Percentiles rank a stretch among this genome's conserved stretches.
phyloP scores from a whole-genome alignment of 2,797 vertebrate species.

The Rallus crepitans region DNA sequence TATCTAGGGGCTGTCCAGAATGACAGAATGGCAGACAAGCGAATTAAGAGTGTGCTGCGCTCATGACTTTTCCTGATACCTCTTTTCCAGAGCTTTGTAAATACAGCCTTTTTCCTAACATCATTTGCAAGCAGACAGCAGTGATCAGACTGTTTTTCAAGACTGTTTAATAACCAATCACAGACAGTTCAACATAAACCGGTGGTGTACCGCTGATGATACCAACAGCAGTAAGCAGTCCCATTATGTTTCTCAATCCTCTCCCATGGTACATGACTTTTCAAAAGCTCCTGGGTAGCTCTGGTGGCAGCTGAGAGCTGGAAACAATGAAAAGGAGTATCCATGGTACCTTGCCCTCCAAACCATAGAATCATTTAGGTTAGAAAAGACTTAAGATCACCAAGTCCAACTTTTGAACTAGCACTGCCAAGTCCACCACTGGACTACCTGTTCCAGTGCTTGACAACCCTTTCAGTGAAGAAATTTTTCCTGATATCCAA shows the following conservation, averaged over 20 bases:
- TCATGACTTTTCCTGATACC: neutral
- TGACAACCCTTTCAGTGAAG: too few species aligned
- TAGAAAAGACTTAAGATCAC: too few species aligned
- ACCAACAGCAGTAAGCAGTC: neutral
- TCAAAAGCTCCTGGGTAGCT: neutral
- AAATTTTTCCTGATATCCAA: too few species aligned
- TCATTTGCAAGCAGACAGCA: neutral
- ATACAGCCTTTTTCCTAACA: neutral
- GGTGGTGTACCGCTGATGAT: neutral
- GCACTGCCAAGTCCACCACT: too few species aligned
- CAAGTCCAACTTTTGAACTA: too few species aligned
- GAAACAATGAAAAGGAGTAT: neutral
- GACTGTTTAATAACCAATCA: neutral
- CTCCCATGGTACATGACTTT: neutral
- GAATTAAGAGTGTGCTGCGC: neutral
- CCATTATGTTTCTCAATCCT: neutral
- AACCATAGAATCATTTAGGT: neutral
- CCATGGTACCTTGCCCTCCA: neutral
- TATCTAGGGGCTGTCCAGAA: neutral
- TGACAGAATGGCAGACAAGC: neutral
- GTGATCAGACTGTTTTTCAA: neutral
- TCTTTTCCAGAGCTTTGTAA: neutral
- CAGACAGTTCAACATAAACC: neutral
- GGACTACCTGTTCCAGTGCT: too few species aligned
- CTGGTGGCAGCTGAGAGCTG: neutral